Conservation (phyloP, 2,888 invertebrate species). For the Xestia sexstrigata region DNA sequence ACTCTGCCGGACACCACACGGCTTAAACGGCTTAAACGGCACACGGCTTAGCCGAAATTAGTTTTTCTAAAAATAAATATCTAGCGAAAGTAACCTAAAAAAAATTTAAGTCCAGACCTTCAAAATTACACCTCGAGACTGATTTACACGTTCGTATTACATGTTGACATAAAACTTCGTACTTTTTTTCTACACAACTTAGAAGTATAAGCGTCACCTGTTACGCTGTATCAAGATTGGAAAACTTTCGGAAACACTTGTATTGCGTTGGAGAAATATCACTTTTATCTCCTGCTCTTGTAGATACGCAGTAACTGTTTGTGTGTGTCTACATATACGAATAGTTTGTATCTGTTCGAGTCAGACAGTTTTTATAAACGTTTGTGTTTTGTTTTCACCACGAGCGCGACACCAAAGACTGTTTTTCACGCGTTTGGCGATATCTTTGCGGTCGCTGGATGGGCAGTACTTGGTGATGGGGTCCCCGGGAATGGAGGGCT, state of each 20-base stretch:
- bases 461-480: neutral
- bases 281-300: constrained; percentile 18
- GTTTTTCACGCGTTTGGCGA: neutral
- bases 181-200: constrained; percentile 43
- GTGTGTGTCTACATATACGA: neutral
- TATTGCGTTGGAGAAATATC: constrained; percentile 45
- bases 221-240: constrained; percentile 61
- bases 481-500: neutral
- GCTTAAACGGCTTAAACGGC: no score
- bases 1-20: no score
- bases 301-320: neutral
- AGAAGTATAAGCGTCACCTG: constrained; percentile 52
- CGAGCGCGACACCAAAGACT: neutral
- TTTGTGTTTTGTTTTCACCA: neutral
- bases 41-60: no score
- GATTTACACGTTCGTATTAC: constrained; percentile 20
- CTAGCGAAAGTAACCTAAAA: neutral
- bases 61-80: neutral
- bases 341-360: constrained; percentile 3
- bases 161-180: constrained; percentile 6
- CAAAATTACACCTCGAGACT: neutral
- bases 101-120: neutral
- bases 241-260: constrained; percentile 59
- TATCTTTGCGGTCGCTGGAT: neutral
- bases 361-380: neutral